phyloP scores from a whole-genome alignment of 1,140 invertebrate species.

The Panagrolaimus sp. region DNA sequence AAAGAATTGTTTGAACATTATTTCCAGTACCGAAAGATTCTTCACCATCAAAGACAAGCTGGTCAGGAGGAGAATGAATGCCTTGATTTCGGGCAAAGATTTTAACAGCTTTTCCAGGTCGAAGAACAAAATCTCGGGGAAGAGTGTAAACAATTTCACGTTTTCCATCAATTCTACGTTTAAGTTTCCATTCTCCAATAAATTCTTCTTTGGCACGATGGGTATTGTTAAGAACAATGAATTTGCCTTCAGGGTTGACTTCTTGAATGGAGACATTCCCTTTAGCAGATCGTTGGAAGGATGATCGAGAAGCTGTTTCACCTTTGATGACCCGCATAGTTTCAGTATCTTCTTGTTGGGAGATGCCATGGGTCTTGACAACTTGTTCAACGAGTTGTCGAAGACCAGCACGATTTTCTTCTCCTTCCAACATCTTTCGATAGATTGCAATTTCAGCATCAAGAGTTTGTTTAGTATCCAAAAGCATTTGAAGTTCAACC shows the following conservation, averaged over 20 bases:
- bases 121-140: constrained; percentile 49
- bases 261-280: constrained; percentile 60
- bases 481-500: constrained; percentile 60
- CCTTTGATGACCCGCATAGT: constrained; percentile 61
- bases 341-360: constrained; percentile 36
- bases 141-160: constrained; percentile 57
- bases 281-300: constrained; percentile 63
- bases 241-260: constrained; percentile 60
- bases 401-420: constrained; percentile 49
- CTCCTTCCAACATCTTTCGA: constrained; percentile 53
- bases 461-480: constrained; percentile 60
- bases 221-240: constrained; percentile 55
- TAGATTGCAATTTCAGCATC: constrained; percentile 55
- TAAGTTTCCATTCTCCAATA: constrained; percentile 58
- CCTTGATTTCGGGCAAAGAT: constrained; percentile 18
- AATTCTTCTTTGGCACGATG: constrained; percentile 56
- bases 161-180: constrained; percentile 55
- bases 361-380: constrained; percentile 40
- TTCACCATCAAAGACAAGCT: constrained; percentile 57
- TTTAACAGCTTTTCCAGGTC: constrained; percentile 51
- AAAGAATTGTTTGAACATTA: constrained; percentile 58
- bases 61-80: constrained; percentile 37
- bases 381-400: constrained; percentile 52
- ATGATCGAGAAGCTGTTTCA: constrained; percentile 63
- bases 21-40: constrained; percentile 56